Evolutionary conservation across 2,113 vertebrate genomes (phyloP).

Genomic region (Melanerpes formicivorus): DNA sequence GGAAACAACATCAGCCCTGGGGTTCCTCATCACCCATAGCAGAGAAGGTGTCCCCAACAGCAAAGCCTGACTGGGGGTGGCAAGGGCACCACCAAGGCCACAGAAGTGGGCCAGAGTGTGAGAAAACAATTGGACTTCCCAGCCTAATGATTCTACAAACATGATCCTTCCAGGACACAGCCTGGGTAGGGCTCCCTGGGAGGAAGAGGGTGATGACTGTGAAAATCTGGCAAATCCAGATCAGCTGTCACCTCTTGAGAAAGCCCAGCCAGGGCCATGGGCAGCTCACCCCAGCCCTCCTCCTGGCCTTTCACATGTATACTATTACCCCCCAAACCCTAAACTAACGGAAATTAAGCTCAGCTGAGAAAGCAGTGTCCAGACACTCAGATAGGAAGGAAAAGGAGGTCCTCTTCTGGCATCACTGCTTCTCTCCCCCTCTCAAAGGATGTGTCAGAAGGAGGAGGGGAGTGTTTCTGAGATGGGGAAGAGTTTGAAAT

Average conservation of each 20-base stretch:
- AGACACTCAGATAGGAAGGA: background rate
- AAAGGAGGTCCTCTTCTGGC: background rate
- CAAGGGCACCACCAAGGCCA: background rate
- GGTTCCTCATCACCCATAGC: background rate
- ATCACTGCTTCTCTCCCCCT: background rate
- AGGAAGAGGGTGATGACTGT: background rate
- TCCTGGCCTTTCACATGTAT: background rate
- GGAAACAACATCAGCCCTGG: background rate
- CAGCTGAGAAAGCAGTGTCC: background rate
- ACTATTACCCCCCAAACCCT: background rate
- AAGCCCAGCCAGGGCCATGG: background rate
- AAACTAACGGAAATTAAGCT: background rate
- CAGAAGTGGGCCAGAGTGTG: accelerated
- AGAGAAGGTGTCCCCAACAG: accelerated
- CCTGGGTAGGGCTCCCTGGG: background rate
- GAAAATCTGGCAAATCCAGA: background rate
- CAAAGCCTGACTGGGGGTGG: accelerated
- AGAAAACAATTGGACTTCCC: background rate
- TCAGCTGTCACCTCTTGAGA: background rate
- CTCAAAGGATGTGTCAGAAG: background rate
- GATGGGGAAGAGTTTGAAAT: background rate
- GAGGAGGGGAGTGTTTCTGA: accelerated
- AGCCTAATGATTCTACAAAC: no score
- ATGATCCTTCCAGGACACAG: background rate
- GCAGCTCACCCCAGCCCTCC: background rate